Conservation (phyloP, 2,888 invertebrate genomes). For the Myathropa florea region DNA sequence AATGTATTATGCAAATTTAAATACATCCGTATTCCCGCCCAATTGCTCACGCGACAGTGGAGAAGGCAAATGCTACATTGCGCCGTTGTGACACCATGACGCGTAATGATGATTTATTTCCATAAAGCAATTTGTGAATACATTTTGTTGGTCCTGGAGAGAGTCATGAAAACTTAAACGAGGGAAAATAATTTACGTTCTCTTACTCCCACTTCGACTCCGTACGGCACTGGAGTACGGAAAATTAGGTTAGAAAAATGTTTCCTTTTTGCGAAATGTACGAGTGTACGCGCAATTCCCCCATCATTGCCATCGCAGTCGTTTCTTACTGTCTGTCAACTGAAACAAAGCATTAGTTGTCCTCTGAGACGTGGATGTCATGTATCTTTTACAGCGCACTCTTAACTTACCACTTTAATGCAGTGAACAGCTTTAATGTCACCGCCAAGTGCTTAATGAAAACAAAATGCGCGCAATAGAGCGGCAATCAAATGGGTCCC, state of each 20-base stretch:
- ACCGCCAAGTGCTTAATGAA: slow-evolving; percentile 39
- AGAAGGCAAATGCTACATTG: neutral
- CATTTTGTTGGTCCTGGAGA: slow-evolving; percentile 6
- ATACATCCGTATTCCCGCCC: slow-evolving; percentile 47
- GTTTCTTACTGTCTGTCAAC: neutral
- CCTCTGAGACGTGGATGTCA: slow-evolving; percentile 42
- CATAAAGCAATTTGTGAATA: slow-evolving; percentile 60
- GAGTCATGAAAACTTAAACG: slow-evolving; percentile 8
- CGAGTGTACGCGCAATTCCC: slow-evolving; percentile 20
- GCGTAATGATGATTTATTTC: slow-evolving; percentile 66
- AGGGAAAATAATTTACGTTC: slow-evolving; percentile 27
- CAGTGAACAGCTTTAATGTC: slow-evolving; percentile 26
- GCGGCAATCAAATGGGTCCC: slow-evolving; percentile 40
- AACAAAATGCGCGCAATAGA: slow-evolving; percentile 42
- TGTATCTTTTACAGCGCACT: slow-evolving; percentile 27
- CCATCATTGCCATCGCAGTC: neutral
- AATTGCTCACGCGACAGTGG: slow-evolving; percentile 28
- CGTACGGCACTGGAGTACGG: no score
- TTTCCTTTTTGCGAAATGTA: slow-evolving; percentile 9
- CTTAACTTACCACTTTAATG: slow-evolving; percentile 29
- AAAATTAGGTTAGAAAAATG: slow-evolving; percentile 50
- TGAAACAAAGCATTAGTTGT: slow-evolving; percentile 35
- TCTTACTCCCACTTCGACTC: slow-evolving; percentile 10
- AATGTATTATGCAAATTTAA: slow-evolving; percentile 63
- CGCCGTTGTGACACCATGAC: slow-evolving; percentile 5